These are phyloP conservation scores for Channa argus DNA, from an alignment of 2,113 vertebrate genomes.

Conservation along the genomic window DNA sequence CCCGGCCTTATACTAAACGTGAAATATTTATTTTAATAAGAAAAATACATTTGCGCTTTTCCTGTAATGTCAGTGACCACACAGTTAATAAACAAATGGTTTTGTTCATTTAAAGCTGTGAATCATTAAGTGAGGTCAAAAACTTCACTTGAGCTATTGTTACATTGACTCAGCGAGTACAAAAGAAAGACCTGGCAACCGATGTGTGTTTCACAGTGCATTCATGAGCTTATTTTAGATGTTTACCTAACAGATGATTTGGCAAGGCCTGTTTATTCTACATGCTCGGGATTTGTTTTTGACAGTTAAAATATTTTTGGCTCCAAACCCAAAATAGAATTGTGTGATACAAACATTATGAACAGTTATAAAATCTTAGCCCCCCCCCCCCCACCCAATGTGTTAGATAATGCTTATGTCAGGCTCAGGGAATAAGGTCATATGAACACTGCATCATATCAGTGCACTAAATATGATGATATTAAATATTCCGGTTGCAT, in stretches of 20 bases:
- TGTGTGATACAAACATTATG: not conserved
- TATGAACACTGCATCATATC: not conserved
- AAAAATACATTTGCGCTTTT: too few relatives aligned
- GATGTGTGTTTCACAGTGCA: too few relatives aligned
- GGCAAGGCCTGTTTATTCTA: not conserved
- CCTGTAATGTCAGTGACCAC: too few relatives aligned
- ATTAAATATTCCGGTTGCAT: not conserved
- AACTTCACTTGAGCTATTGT: too few relatives aligned
- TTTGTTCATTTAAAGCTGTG: not conserved
- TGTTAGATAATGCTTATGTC: not conserved
- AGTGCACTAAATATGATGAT: too few relatives aligned
- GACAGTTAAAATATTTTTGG: not conserved
- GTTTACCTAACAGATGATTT: not conserved
- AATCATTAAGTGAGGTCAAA: not conserved
- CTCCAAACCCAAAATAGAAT: not conserved
- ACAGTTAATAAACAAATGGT: too few relatives aligned
- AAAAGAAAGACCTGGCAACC: too few relatives aligned
- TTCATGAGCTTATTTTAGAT: not conserved
- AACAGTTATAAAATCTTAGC: not conserved
- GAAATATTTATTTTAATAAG: too few relatives aligned
- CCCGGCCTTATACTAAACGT: too few relatives aligned
- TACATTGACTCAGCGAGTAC: too few relatives aligned
- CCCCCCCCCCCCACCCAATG: too few relatives aligned
- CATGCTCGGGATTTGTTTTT: not conserved
- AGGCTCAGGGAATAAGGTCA: not conserved